Conservation (phyloP, 2,113 vertebrate species). For the Albula goreensis region DNA sequence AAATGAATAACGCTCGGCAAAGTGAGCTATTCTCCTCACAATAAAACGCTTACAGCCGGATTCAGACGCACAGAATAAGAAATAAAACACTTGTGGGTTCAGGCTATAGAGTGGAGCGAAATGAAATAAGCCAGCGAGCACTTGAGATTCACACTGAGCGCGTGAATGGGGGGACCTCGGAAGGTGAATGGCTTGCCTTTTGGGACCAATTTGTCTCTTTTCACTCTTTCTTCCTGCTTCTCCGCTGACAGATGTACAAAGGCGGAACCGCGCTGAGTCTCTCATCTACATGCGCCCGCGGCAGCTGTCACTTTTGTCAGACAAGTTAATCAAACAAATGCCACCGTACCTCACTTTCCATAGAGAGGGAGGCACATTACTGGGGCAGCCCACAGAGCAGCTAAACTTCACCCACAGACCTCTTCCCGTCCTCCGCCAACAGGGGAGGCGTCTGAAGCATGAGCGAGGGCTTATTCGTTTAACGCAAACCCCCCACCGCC, state of each 20-base stretch:
- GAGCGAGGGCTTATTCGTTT: not conserved
- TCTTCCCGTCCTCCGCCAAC: not conserved
- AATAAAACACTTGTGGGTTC: constrained; percentile 99
- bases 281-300: constrained; percentile 94
- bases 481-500: not conserved
- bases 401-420: not conserved
- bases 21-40: constrained; percentile 86
- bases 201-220: constrained; percentile 99
- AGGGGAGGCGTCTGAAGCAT: not conserved
- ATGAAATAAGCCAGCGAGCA: constrained; percentile 99
- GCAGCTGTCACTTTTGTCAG: constrained; percentile 99
- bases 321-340: constrained; percentile 99
- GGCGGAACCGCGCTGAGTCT: constrained; percentile 97
- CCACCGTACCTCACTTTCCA: constrained; percentile 97
- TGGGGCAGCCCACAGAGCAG: not conserved
- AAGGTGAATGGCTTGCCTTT: constrained; percentile 99
- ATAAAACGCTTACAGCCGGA: constrained; percentile 80
- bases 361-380: constrained; percentile 62
- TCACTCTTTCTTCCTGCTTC: constrained; percentile 95
- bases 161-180: constrained; percentile 97
- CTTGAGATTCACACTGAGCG: constrained; percentile 96
- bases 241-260: constrained; percentile 99
- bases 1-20: constrained; percentile 78
- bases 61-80: constrained; percentile 86
- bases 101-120: constrained; percentile 96